Percentiles rank a stretch among this genome's conserved stretches.
Conservation (phyloP, 2,888 invertebrate genomes). For the Nemotelus pantherinus region DNA sequence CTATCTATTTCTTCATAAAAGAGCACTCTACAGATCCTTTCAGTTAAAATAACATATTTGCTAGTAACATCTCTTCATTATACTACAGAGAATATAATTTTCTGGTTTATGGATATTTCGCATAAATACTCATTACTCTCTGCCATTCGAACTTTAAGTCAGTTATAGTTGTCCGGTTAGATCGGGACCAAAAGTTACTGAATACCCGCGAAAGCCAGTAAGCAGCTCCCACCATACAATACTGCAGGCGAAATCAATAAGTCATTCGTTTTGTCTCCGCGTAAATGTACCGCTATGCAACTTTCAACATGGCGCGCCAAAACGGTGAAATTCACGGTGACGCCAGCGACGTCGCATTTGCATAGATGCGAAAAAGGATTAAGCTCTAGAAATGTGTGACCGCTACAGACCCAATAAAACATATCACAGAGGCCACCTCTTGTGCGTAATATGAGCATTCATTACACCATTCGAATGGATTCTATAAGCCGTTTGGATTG, state of each 20-base stretch:
- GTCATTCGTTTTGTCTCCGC: conserved; percentile 23
- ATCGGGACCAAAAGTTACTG: not conserved
- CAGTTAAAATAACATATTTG: no score
- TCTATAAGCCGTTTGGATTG: conserved; percentile 47
- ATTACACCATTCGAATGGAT: conserved; percentile 46
- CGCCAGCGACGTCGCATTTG: conserved; percentile 1
- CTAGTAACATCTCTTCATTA: conserved; percentile 10
- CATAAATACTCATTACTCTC: conserved; percentile 32
- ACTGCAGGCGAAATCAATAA: conserved; percentile 36
- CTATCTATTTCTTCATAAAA: no score
- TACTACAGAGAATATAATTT: conserved; percentile 22
- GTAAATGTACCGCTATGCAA: conserved; percentile 33
- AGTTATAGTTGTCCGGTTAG: not conserved
- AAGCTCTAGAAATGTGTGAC: conserved; percentile 9
- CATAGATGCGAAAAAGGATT: conserved; percentile 38
- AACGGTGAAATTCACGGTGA: conserved; percentile 8
- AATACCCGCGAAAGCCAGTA: not conserved
- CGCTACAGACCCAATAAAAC: conserved; percentile 31
- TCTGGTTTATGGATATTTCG: conserved; percentile 24
- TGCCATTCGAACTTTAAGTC: conserved; percentile 1
- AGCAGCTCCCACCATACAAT: not conserved
- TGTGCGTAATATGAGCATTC: conserved; percentile 45
- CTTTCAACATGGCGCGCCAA: conserved; percentile 34
- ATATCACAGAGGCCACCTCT: conserved; percentile 41
- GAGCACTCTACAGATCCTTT: no score